Evolutionary conservation across 2,113 vertebrate genomes (phyloP), one percentile per base, ranked within the genome.

Genomic region (Rhinogobius similis): DNA sequence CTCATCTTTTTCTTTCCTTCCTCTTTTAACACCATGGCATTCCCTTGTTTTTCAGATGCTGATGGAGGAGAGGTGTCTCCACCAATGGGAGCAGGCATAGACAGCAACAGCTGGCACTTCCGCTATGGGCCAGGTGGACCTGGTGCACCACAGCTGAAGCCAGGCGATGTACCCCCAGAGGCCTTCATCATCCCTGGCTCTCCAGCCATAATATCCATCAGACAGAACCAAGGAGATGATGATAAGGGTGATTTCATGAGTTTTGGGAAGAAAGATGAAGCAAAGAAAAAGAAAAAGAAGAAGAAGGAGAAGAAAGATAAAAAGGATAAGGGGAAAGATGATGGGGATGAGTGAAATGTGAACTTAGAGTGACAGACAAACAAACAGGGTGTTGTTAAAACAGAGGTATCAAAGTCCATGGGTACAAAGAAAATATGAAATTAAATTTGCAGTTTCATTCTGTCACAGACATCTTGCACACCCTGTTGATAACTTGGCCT

Each of bases 91-190:
- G 97, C 97, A 69, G 97, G 97, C 14, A 95, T 99, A 87, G 97
- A 99, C 93, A 98, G 96, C 92, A 98, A 98, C 94, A 99, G 97
- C 93, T 99, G 97, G 97, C 96, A 97, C 93, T 99, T 97, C 94
- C 97, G 96, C 81, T 99, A 98, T 20, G 97, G 97, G 87, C 94
- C 96, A 0, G 95, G 94, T 0, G 94, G 94, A 5, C 92, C 92
- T 0, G 91, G 91, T 18, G 92, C 85, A 11, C 92, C 95, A 78
- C 97, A 96, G 92, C 91, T 96, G 87, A 98, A 97, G 90, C 95
- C 97, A 32, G 95, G 96, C 80, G 97, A 99, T 90, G 96, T 98
- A 86, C 96, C 97, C 88, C 96, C 97, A 82, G 97, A 99, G 92
- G 98, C 97, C 91, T 99, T 99, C 93, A 98, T 99, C 92, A 98